phyloP scores from a whole-genome alignment of 1,140 invertebrate species.

The Laupala kohalensis region DNA sequence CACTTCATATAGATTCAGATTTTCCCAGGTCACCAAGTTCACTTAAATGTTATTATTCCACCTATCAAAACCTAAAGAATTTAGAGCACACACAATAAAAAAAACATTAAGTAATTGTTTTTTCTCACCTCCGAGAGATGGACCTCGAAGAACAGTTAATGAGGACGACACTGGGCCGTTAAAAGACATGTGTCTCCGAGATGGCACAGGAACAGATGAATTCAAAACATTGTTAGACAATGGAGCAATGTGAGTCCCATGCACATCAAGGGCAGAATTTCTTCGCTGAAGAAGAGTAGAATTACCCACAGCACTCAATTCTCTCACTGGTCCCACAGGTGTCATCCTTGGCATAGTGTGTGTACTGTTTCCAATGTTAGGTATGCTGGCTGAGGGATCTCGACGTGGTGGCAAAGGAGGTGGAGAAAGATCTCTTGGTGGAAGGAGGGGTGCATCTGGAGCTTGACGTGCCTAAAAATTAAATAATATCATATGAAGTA shows the following conservation, averaged over 20 bases:
- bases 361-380: not conserved
- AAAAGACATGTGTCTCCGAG: constrained; percentile 30
- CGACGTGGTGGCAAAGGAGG: constrained; percentile 43
- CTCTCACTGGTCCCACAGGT: not conserved
- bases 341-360: constrained; percentile 8
- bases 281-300: constrained; percentile 27
- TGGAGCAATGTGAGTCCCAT: constrained; percentile 5
- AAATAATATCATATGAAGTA: too few relatives aligned
- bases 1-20: too few relatives aligned
- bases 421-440: constrained; percentile 43
- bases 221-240: not conserved
- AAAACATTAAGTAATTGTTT: not conserved
- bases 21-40: too few relatives aligned
- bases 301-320: constrained; percentile 1
- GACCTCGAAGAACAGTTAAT: constrained; percentile 22
- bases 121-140: constrained; percentile 29
- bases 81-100: too few relatives aligned
- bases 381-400: not conserved
- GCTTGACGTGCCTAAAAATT: constrained; percentile 37
- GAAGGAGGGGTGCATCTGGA: constrained; percentile 41
- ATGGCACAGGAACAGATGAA: constrained; percentile 20
- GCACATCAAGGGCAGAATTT: constrained; percentile 28
- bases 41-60: too few relatives aligned
- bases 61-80: too few relatives aligned
- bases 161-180: constrained; percentile 27